A percentile compares a stretch with the other conserved stretches of the same genome.
phyloP scores from a whole-genome alignment of 2,797 vertebrate species.

The Pampus argenteus region DNA sequence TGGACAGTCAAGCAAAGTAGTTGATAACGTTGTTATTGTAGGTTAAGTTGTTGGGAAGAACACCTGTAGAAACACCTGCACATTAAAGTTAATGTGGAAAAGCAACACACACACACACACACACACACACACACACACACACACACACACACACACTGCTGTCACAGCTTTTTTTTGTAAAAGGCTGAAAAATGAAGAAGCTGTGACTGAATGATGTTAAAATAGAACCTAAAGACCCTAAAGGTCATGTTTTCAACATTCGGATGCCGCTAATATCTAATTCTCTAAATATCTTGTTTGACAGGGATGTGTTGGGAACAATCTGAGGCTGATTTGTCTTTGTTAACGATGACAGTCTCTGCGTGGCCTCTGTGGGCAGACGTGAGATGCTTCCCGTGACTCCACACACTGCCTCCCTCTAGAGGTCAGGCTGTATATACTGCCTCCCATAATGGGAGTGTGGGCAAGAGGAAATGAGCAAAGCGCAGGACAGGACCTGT shows the following conservation, averaged over 20 bases:
- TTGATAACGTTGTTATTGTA: constrained; percentile 11
- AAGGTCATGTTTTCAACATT: constrained; percentile 23
- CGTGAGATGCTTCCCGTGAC: constrained; percentile 30
- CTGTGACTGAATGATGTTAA: constrained; percentile 31
- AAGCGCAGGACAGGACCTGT: constrained; percentile 57
- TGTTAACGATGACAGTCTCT: constrained; percentile 9
- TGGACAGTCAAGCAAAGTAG: constrained; percentile 23
- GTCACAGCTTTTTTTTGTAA: constrained; percentile 6
- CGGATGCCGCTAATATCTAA: constrained; percentile 12
- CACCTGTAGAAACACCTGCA: constrained; percentile 37
- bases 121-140: too few species aligned
- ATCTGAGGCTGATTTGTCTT: constrained; percentile 13
- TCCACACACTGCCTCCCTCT: constrained; percentile 58
- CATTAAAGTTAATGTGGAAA: constrained; percentile 24
- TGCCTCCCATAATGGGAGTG: constrained; percentile 45
- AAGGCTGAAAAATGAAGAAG: constrained; percentile 18
- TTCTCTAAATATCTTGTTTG: constrained; percentile 15
- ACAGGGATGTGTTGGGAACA: constrained; percentile 11
- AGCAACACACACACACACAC: constrained; percentile 1
- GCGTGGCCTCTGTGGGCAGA: constrained; percentile 48
- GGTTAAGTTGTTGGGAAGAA: constrained; percentile 5
- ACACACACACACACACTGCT: background rate
- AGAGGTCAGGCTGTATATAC: constrained; percentile 64
- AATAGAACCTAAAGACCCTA: background rate
- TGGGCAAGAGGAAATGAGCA: constrained; percentile 61